Evolutionary conservation across 2,113 vertebrate species (phyloP).

Genomic region (Bujurquina vittata): DNA sequence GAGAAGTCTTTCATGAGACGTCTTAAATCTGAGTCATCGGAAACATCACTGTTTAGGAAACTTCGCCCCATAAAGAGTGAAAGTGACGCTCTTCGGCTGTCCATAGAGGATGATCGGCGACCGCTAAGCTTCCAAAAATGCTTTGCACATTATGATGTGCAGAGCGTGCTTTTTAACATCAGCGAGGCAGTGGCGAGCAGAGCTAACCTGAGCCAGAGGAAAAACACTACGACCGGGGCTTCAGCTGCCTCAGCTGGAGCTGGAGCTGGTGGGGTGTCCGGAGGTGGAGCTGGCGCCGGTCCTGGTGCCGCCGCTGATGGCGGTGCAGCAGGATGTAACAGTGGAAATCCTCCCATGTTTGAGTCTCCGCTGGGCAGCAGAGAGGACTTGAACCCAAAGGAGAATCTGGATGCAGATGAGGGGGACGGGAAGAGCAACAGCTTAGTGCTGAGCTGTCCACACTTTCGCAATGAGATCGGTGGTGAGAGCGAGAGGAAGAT

Average conservation of each 20-base stretch:
- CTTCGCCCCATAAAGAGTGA: slow-evolving; percentile 92
- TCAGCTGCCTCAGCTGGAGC: slow-evolving; percentile 89
- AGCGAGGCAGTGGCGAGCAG: slow-evolving; percentile 91
- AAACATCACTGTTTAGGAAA: slow-evolving; percentile 92
- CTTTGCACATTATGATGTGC: slow-evolving; percentile 97
- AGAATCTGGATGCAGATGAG: slow-evolving; percentile 92
- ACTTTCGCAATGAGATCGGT: slow-evolving; percentile 96
- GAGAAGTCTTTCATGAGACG: slow-evolving; percentile 91
- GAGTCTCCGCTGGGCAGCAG: slow-evolving; percentile 93
- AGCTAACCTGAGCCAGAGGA: slow-evolving; percentile 88
- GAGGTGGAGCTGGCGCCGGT: slow-evolving; percentile 27
- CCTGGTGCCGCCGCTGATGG: slow-evolving; percentile 37
- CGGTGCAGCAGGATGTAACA: slow-evolving; percentile 57
- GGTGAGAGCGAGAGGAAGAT: slow-evolving; percentile 93
- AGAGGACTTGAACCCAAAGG: slow-evolving; percentile 94
- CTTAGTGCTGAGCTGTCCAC: slow-evolving; percentile 89
- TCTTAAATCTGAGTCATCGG: slow-evolving; percentile 89
- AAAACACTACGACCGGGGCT: slow-evolving; percentile 95
- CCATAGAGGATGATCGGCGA: slow-evolving; percentile 86
- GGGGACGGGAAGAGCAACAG: slow-evolving; percentile 95
- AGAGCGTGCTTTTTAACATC: slow-evolving; percentile 96
- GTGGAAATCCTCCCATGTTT: slow-evolving; percentile 74
- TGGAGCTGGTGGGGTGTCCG: background rate
- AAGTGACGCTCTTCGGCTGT: slow-evolving; percentile 87
- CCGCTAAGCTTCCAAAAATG: slow-evolving; percentile 92